A percentile compares a stretch with the other conserved stretches of the same genome.
phyloP scores from a whole-genome alignment of 1,140 invertebrate genomes.

The Pachyrhynchus sulphureomaculatus region DNA sequence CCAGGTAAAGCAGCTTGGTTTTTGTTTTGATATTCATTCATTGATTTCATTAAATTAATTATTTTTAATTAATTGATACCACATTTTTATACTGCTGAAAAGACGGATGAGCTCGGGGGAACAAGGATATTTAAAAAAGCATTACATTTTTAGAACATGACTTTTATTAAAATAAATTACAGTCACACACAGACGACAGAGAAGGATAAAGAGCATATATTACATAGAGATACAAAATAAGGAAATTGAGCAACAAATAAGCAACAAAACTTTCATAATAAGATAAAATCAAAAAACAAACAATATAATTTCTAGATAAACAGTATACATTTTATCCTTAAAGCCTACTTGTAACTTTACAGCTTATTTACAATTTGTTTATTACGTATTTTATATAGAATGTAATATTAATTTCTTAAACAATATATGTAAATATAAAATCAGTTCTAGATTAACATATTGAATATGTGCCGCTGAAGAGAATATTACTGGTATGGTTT shows the following conservation, averaged over 20 bases:
- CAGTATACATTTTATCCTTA: slow-evolving; percentile 53
- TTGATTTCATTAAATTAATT: too few species aligned
- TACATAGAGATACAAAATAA: slow-evolving; percentile 48
- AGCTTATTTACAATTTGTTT: slow-evolving; percentile 47
- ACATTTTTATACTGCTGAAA: too few species aligned
- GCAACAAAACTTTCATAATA: slow-evolving; percentile 50
- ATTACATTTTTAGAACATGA: slow-evolving; percentile 43
- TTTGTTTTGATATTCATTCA: too few species aligned
- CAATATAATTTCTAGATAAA: slow-evolving; percentile 44
- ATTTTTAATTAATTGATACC: too few species aligned
- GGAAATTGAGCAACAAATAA: slow-evolving; percentile 53
- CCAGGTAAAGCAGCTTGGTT: too few species aligned
- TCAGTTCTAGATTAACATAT: too few species aligned
- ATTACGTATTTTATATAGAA: slow-evolving; percentile 9
- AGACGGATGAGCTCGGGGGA: too few species aligned
- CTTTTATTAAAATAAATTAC: slow-evolving; percentile 56
- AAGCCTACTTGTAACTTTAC: slow-evolving; percentile 48
- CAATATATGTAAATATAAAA: too few species aligned
- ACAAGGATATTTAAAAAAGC: too few species aligned
- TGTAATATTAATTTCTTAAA: background rate
- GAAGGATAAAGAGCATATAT: slow-evolving; percentile 43
- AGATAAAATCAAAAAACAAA: slow-evolving; percentile 49
- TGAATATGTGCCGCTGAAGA: too few species aligned
- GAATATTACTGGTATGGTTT: too few species aligned
- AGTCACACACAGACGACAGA: slow-evolving; percentile 52